phyloP scores from a whole-genome alignment of 2,888 invertebrate species.

The Spodoptera exigua region DNA sequence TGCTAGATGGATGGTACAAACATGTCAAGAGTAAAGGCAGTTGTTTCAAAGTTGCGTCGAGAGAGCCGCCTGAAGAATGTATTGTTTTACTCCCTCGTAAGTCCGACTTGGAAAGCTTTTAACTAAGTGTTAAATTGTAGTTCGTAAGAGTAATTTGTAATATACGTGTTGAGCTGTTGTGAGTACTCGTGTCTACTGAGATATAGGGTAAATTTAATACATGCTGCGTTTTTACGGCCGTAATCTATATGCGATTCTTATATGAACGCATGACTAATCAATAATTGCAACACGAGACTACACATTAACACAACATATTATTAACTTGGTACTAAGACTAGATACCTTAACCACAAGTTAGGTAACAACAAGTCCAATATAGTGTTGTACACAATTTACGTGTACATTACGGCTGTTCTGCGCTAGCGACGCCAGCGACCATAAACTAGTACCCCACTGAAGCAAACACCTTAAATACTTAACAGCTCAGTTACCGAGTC shows the following conservation, averaged over 20 bases:
- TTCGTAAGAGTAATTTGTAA: conserved; percentile 60
- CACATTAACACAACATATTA: no score
- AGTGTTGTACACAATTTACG: conserved; percentile 47
- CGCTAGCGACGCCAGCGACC: conserved; percentile 56
- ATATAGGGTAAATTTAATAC: no score
- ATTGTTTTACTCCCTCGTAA: conserved; percentile 63
- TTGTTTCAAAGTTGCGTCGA: conserved; percentile 75
- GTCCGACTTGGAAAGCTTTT: conserved; percentile 68
- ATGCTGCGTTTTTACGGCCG: no score
- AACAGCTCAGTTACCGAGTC: conserved; percentile 75
- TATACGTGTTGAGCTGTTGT: conserved; percentile 23
- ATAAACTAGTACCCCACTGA: conserved; percentile 70
- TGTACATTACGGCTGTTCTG: conserved; percentile 40
- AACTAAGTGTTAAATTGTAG: conserved; percentile 66
- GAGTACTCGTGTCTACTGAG: no score
- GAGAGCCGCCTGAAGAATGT: conserved; percentile 66
- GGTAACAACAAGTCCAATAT: conserved; percentile 28
- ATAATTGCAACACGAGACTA: no score
- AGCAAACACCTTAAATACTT: conserved; percentile 78
- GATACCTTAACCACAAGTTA: conserved; percentile 32
- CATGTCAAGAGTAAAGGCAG: conserved; percentile 80
- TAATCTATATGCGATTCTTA: no score
- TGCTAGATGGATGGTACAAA: conserved; percentile 82
- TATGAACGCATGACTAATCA: no score
- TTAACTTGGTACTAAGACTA: neutral